phyloP scores from a whole-genome alignment of 1,140 invertebrate genomes.

The Telenomus remus region DNA sequence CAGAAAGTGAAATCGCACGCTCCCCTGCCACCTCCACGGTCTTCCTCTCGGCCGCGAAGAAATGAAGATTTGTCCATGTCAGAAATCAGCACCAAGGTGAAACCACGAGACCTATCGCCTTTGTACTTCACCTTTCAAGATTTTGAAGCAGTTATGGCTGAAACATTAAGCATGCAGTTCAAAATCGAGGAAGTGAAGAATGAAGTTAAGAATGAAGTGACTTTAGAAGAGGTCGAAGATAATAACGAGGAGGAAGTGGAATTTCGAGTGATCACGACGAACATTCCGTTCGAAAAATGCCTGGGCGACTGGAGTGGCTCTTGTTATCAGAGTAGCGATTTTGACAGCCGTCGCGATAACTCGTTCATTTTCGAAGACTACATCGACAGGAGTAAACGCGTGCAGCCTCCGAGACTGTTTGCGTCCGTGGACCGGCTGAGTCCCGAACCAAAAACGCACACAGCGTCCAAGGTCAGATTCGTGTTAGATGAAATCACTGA shows the following conservation, averaged over 20 bases:
- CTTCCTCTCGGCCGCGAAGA: conserved; percentile 32
- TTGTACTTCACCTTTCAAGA: conserved; percentile 69
- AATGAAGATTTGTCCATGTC: conserved; percentile 20
- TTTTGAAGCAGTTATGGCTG: conserved; percentile 66
- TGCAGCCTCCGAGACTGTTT: conserved; percentile 30
- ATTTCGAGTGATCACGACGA: conserved; percentile 70
- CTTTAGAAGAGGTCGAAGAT: conserved; percentile 5
- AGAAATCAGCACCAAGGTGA: neutral
- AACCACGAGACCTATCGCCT: conserved; percentile 40
- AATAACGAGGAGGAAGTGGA: conserved; percentile 56
- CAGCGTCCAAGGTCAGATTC: conserved; percentile 66
- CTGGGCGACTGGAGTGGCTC: conserved; percentile 54
- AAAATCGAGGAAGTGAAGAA: conserved; percentile 13
- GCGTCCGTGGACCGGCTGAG: conserved; percentile 24
- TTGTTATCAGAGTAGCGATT: conserved; percentile 27
- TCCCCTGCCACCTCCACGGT: conserved; percentile 56
- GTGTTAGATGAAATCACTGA: conserved; percentile 59
- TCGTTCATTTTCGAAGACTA: conserved; percentile 67
- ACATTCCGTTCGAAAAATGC: conserved; percentile 68
- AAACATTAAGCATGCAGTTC: conserved; percentile 28
- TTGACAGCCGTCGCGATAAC: conserved; percentile 12
- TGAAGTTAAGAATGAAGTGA: neutral
- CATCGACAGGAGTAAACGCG: conserved; percentile 56
- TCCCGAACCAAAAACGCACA: conserved; percentile 15
- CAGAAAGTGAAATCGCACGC: conserved; percentile 55